Evolutionary conservation across 1,140 invertebrate genomes (phyloP).

Genomic region (Caerostris extrusa): DNA sequence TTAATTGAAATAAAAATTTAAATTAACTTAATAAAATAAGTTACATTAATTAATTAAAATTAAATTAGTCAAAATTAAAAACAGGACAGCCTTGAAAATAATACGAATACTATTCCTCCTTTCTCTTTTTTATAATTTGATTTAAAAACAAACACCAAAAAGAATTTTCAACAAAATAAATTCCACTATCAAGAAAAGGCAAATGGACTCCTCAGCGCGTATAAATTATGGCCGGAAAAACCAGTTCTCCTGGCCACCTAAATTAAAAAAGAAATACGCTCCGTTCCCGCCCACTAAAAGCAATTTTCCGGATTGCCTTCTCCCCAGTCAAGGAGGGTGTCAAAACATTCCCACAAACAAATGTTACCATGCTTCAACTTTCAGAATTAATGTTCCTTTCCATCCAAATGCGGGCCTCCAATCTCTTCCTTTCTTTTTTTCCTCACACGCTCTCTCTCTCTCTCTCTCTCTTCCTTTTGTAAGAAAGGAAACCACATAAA

Average conservation of each 20-base stretch:
- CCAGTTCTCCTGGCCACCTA: background rate
- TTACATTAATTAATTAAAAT: no score
- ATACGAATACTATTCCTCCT: no score
- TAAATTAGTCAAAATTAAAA: no score
- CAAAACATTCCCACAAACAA: slow-evolving; percentile 27
- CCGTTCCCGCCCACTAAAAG: background rate
- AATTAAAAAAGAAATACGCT: background rate
- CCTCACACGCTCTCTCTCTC: background rate
- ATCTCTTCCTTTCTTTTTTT: no score
- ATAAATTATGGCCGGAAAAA: background rate
- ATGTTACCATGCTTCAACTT: background rate
- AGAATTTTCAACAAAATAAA: background rate
- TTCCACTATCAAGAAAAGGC: background rate
- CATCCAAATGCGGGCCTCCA: background rate
- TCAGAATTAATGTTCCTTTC: slow-evolving; percentile 14
- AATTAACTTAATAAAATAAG: no score
- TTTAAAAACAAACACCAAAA: background rate
- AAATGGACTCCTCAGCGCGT: background rate
- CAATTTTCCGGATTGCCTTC: background rate
- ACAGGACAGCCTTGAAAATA: no score
- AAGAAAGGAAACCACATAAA: slow-evolving; percentile 19
- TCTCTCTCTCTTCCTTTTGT: background rate
- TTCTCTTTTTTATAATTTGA: background rate
- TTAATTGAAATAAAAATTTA: no score
- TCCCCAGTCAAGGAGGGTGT: background rate